Percentiles rank a stretch among this genome's conserved stretches.
Evolutionary conservation across 2,888 invertebrate species (phyloP).

Genomic region (Ephialtes manifestator): DNA sequence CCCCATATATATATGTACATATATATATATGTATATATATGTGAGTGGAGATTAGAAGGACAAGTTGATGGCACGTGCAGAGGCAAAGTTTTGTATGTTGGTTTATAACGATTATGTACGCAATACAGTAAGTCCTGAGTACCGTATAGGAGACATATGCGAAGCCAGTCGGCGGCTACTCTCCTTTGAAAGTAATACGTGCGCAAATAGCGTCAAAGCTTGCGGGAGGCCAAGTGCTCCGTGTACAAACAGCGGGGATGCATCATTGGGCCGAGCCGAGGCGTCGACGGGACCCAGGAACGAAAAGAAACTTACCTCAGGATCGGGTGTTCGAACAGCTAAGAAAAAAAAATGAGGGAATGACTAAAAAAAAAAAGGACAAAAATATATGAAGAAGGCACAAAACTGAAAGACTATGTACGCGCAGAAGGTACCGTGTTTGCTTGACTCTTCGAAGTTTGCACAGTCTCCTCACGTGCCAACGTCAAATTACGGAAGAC

Average conservation of each 20-base stretch:
- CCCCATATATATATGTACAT: not conserved
- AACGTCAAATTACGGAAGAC: conserved; percentile 79
- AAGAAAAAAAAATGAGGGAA: conserved; percentile 28
- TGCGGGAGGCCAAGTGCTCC: conserved; percentile 31
- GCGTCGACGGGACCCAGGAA: conserved; percentile 2
- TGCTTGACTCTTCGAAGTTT: conserved; percentile 74
- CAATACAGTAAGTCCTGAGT: conserved; percentile 12
- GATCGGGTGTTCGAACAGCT: conserved; percentile 11
- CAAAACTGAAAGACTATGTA: conserved; percentile 37
- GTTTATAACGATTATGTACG: conserved; percentile 40
- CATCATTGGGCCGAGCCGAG: conserved; percentile 22
- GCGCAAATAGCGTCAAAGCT: conserved; percentile 60
- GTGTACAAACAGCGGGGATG: conserved; percentile 30
- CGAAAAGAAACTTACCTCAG: conserved; percentile 7
- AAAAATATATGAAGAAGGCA: conserved; percentile 42
- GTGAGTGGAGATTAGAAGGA: conserved; percentile 45
- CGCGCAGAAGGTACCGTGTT: conserved; percentile 64
- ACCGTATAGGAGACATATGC: conserved; percentile 8
- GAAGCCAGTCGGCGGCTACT: conserved; percentile 53
- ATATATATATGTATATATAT: not conserved
- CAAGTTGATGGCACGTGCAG: conserved; percentile 37
- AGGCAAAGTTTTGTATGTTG: conserved; percentile 27
- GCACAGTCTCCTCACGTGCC: conserved; percentile 83
- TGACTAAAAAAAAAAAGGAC: conserved; percentile 46
- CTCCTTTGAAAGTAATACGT: conserved; percentile 63